Evolutionary conservation across 35 echinoderm and acorn worm genomes (phyloP), one percentile per base, ranked within the genome.

Genomic region (Holothuria glaberrima): DNA sequence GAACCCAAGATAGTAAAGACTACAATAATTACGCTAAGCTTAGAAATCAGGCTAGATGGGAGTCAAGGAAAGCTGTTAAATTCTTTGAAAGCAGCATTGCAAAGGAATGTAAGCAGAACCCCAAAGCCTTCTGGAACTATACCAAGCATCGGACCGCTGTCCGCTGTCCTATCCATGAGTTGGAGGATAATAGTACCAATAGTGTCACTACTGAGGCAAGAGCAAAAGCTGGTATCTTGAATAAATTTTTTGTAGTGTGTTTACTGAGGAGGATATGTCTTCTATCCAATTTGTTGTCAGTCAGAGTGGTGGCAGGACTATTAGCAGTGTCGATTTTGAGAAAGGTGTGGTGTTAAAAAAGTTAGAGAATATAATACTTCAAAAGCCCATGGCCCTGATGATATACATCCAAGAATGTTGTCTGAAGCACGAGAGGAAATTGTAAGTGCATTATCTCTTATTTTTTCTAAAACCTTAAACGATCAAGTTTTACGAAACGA

Each of bases 41-140:
- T 2, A 86, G 83, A 41, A 86, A 86, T 44, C 83, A 86, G 33
- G 83, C 83, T 86, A 86, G 83, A 68, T 86, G 83, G 83, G 27
- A 36, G 34, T 64, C 83, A 6, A 86, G 83, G 35, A 68, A 67
- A 86, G 83, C 83, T 46, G 63, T 46, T 67, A 86, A 59, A 22
- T 57, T 26, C 9, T 86, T 86, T 86, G 83, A 86, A 68, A 86
- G 30, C 6, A 86, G 65, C 17, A 36, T 86, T 12, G 83, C 83
- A 36, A 38, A 20, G 32, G 83, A 86, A 67, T 57, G 33, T n/a
- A 86, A 86, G 33, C 7, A 32, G 35, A 86, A 86, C 34, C 83
- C 62, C 3, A 86, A 86, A 67, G 83, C 83, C 12, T 45, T 86
- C 63, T 86, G 83, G 59, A 86, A 25, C 34, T 86, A 86, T 34